These are phyloP conservation scores for Lampris incognitus DNA, from an alignment of 2,113 vertebrate species.

Conservation along the genomic window DNA sequence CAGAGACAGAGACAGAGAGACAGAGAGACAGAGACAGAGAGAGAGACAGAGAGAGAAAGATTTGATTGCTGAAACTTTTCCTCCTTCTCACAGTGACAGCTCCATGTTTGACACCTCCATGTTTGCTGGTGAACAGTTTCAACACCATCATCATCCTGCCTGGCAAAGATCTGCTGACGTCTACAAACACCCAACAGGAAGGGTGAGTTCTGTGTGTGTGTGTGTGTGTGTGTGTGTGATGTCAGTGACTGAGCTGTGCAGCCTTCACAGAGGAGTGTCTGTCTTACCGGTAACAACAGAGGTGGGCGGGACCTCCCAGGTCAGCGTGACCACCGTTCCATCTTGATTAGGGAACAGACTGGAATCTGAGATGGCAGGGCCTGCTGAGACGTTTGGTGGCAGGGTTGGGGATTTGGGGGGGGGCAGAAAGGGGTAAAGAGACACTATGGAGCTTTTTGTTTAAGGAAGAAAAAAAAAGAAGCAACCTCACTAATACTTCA, in stretches of 20 bases:
- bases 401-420: constrained; percentile 15
- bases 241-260: background rate
- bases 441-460: background rate
- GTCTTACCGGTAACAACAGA: constrained; percentile 77
- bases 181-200: constrained; percentile 29
- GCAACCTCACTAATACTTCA: no score
- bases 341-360: constrained; percentile 64
- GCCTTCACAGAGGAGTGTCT: background rate
- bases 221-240: no score
- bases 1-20: constrained; percentile 8
- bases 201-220: background rate
- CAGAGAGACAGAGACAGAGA: no score
- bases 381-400: constrained; percentile 50
- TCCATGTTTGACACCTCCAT: no score
- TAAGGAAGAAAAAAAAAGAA: no score
- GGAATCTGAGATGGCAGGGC: constrained; percentile 73
- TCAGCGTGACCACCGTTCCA: constrained; percentile 68
- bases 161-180: constrained; percentile 26
- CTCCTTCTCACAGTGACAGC: no score
- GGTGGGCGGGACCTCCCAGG: constrained; percentile 73
- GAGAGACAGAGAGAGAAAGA: no score
- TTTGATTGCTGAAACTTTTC: no score
- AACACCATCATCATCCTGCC: constrained; percentile 6
- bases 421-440: background rate
- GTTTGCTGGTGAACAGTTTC: constrained; percentile 12